Conservation (phyloP, 2,888 invertebrate genomes). For the Dendrolimus pini region DNA sequence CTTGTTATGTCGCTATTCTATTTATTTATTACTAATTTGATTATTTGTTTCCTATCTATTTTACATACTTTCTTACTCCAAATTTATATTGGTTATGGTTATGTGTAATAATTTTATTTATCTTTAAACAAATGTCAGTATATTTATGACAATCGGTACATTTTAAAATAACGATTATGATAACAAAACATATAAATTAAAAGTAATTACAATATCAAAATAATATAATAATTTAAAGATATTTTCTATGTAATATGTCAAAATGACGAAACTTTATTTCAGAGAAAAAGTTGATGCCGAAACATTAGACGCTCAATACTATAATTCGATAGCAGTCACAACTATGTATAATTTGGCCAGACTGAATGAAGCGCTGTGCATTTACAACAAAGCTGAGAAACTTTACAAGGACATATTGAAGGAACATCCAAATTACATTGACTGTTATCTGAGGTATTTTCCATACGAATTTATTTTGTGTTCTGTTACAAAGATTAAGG, state of each 20-base stretch:
- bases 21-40: no score
- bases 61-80: no score
- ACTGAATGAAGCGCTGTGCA: conserved; percentile 93
- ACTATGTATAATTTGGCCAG: conserved; percentile 97
- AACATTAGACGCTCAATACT: conserved; percentile 92
- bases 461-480: not conserved
- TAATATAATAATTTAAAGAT: no score
- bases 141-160: no score
- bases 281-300: conserved; percentile 89
- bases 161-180: not conserved
- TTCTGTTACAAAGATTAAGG: not conserved
- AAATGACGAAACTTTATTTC: conserved; percentile 9
- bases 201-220: no score
- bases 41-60: no score
- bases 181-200: not conserved
- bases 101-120: no score
- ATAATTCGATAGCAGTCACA: conserved; percentile 96
- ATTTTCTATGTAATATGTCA: not conserved
- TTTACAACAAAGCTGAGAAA: conserved; percentile 96
- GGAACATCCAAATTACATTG: conserved; percentile 98
- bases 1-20: no score
- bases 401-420: conserved; percentile 97
- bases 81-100: not conserved
- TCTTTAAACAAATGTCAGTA: no score
- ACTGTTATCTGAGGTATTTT: conserved; percentile 86